Conservation (phyloP, 2,797 vertebrate species). For the Podargus strigoides region DNA sequence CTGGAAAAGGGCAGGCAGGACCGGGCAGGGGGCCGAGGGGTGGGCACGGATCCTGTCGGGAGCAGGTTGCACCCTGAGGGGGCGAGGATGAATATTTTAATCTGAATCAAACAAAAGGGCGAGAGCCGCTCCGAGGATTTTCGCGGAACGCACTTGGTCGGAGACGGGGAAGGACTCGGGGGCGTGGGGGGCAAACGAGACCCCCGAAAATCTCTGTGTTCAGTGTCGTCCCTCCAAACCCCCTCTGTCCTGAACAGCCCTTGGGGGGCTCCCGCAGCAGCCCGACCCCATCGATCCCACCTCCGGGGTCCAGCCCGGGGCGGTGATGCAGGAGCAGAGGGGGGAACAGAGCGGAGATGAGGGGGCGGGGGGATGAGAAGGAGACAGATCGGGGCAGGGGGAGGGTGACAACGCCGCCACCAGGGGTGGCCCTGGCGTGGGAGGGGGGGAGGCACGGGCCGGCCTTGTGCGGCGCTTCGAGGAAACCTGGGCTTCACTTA, state of each 20-base stretch:
- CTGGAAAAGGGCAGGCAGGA: background rate
- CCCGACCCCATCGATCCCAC: background rate
- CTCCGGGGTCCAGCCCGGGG: background rate
- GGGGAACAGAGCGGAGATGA: background rate
- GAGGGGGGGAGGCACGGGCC: background rate
- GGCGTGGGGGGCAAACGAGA: background rate
- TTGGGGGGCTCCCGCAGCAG: background rate
- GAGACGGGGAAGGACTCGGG: background rate
- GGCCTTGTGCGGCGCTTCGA: background rate
- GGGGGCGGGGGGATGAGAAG: too few relatives aligned
- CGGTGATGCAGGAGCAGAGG: background rate
- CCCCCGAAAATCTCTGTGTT: background rate
- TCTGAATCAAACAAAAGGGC: slow-evolving; percentile 23
- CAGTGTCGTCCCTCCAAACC: background rate
- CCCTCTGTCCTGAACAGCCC: background rate
- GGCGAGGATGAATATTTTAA: background rate
- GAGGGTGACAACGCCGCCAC: background rate
- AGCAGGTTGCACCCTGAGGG: background rate
- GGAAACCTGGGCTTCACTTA: background rate
- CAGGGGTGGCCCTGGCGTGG: background rate
- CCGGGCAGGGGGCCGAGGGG: background rate
- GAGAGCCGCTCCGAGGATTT: background rate
- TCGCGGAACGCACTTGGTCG: background rate
- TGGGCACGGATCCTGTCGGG: background rate
- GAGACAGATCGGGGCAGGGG: background rate